Conservation (phyloP, 2,113 vertebrate species). For the Pollachius pollachius region DNA sequence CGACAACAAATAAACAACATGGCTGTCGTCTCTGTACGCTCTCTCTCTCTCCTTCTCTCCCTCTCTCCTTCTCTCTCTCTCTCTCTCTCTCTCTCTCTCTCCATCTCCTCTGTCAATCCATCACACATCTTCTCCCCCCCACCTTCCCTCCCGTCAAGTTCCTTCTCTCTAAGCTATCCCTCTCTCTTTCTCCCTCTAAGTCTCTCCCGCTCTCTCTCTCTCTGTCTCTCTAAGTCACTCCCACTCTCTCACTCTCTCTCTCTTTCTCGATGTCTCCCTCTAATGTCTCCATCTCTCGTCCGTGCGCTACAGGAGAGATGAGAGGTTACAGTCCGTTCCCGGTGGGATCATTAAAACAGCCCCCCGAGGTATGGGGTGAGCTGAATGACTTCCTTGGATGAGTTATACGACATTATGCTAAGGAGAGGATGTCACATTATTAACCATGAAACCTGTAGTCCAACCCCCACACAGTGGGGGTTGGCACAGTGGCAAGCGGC, state of each 20-base stretch:
- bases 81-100: constrained; percentile 18
- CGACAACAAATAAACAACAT: background rate
- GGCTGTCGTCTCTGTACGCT: constrained; percentile 6
- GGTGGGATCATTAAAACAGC: constrained; percentile 2
- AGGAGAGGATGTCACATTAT: background rate
- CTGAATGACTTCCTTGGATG: background rate
- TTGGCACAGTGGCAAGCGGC: background rate
- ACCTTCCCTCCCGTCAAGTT: background rate
- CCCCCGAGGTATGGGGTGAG: background rate
- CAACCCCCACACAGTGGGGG: no score
- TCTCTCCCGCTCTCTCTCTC: background rate
- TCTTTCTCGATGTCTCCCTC: background rate
- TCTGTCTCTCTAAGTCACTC: no score
- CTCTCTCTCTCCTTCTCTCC: constrained; percentile 12
- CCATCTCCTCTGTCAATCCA: constrained; percentile 8
- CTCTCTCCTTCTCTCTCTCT: constrained; percentile 9
- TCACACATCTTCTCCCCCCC: constrained; percentile 10
- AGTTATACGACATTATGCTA: background rate
- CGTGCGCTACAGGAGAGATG: background rate
- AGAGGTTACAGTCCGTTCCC: background rate
- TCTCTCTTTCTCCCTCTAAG: constrained; percentile 3
- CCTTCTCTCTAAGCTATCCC: constrained; percentile 5
- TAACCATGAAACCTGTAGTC: background rate
- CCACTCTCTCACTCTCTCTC: background rate
- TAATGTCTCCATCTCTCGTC: background rate